Conservation (phyloP, 2,113 vertebrate species). For the Onychorhynchus coronatus region DNA sequence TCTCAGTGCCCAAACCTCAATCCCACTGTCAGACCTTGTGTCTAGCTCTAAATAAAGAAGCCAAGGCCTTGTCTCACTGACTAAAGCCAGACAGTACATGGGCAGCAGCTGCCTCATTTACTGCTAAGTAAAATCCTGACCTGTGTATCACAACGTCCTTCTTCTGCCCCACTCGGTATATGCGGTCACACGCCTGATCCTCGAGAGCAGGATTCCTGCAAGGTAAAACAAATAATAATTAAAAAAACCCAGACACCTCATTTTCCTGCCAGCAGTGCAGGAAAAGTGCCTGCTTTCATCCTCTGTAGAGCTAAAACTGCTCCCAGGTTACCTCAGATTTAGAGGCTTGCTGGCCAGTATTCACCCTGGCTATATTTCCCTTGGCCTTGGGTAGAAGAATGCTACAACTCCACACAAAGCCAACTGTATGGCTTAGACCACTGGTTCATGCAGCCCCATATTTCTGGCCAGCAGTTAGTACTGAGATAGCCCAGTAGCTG, state of each 20-base stretch:
- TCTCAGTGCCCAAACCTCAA: neutral
- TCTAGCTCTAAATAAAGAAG: neutral
- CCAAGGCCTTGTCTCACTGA: neutral
- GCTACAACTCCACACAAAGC: neutral
- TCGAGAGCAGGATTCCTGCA: constrained; percentile 94
- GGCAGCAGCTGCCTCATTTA: neutral
- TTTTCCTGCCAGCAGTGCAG: neutral
- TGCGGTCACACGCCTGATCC: constrained; percentile 94
- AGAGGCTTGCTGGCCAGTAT: neutral
- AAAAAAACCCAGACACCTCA: neutral
- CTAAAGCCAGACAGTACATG: neutral
- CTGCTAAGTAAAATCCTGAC: constrained; percentile 62
- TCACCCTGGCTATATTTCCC: neutral
- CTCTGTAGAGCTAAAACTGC: neutral
- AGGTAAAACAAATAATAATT: neutral
- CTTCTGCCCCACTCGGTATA: constrained; percentile 91
- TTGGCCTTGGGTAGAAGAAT: neutral
- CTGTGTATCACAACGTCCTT: constrained; percentile 92
- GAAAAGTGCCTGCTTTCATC: neutral
- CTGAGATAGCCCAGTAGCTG: neutral
- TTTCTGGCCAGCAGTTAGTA: neutral
- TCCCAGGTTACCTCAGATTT: neutral
- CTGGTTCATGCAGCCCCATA: neutral
- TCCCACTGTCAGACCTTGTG: neutral
- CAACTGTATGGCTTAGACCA: neutral